Evolutionary conservation across 2,888 invertebrate species (phyloP).

Genomic region (Melanotus villosus): DNA sequence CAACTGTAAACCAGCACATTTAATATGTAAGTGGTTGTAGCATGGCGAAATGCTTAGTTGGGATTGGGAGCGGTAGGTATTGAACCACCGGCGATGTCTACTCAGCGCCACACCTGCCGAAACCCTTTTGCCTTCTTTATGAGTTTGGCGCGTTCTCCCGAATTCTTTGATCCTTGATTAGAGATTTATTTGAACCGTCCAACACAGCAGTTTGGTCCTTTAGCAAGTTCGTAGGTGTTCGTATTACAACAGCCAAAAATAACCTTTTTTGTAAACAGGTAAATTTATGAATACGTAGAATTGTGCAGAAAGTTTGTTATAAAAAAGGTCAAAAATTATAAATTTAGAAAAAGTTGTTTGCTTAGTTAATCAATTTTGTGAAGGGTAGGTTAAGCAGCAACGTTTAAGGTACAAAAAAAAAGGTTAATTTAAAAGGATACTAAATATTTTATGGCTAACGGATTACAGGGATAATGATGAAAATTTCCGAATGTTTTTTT

Average conservation of each 20-base stretch:
- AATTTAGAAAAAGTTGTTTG: background rate
- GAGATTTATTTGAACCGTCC: slow-evolving; percentile 10
- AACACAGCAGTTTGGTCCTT: background rate
- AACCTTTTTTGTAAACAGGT: background rate
- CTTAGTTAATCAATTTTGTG: background rate
- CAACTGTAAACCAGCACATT: too few species aligned
- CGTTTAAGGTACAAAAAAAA: background rate
- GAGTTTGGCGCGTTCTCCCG: slow-evolving; percentile 13
- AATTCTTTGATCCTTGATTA: slow-evolving; percentile 23
- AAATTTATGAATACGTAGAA: background rate
- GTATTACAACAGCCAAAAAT: background rate
- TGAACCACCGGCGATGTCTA: background rate
- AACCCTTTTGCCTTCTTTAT: slow-evolving; percentile 22
- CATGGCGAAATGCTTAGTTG: too few species aligned
- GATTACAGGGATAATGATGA: too few species aligned
- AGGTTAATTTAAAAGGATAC: background rate
- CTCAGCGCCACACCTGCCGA: slow-evolving; percentile 26
- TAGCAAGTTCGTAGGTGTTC: background rate
- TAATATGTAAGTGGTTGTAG: too few species aligned
- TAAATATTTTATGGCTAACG: too few species aligned
- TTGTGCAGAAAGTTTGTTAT: background rate
- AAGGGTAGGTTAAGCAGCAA: background rate
- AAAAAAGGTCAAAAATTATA: background rate
- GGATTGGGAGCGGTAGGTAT: background rate
- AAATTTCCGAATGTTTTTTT: too few species aligned